Percentiles rank a stretch among this genome's conserved stretches.
These are phyloP conservation scores for Antheraea mylitta DNA, from an alignment of 1,140 invertebrate genomes.

Conservation along the genomic window DNA sequence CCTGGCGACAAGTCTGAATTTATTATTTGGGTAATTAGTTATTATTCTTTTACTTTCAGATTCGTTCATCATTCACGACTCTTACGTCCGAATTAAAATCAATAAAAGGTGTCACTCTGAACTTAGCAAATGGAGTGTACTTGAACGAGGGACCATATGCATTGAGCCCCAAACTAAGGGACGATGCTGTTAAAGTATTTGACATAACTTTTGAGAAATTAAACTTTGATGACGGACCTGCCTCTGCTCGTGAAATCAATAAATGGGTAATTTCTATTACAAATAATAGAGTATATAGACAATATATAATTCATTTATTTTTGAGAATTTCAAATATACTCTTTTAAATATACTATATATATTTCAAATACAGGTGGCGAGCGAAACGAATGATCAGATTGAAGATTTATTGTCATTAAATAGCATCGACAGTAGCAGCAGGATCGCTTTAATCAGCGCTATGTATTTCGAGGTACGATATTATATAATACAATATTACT, in stretches of 20 bases:
- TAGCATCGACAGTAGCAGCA: constrained; percentile 77
- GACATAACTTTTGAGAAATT: constrained; percentile 61
- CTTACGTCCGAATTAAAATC: constrained; percentile 49
- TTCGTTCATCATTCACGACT: constrained; percentile 52
- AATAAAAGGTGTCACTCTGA: constrained; percentile 58
- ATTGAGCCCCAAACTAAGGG: constrained; percentile 42
- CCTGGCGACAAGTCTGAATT: no score
- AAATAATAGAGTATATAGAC: no score
- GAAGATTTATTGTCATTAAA: constrained; percentile 81
- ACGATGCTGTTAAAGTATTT: constrained; percentile 63
- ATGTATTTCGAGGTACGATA: constrained; percentile 89
- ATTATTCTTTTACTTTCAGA: constrained; percentile 37
- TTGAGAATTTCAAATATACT: no score
- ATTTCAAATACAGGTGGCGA: constrained; percentile 80
- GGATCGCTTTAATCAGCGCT: constrained; percentile 88
- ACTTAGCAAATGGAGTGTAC: constrained; percentile 67
- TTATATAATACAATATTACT: background rate
- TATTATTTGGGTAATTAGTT: no score
- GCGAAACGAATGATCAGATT: constrained; percentile 87
- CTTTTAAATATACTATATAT: no score
- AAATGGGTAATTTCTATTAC: constrained; percentile 54
- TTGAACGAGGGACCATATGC: constrained; percentile 60
- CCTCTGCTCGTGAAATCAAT: constrained; percentile 51
- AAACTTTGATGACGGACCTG: constrained; percentile 41
- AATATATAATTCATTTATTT: background rate